phyloP scores from a whole-genome alignment of 37 sponge, comb jelly and placozoan species.

The Spongilla lacustris region DNA sequence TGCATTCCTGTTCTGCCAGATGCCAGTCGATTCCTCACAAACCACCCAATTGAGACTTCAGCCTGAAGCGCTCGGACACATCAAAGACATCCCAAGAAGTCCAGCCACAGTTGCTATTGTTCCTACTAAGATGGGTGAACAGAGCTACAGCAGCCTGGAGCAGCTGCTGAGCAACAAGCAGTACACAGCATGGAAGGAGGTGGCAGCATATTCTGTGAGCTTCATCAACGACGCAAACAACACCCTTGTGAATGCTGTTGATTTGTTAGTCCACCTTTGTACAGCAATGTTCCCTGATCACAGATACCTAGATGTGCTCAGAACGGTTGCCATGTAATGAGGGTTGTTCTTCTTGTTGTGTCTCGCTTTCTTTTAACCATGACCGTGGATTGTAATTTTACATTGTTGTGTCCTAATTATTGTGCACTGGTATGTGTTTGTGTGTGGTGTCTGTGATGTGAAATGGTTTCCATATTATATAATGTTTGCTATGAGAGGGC shows the following conservation, averaged over 20 bases:
- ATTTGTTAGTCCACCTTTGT: constrained; percentile 49
- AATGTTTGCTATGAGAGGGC: too few species aligned
- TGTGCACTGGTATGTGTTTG: too few species aligned
- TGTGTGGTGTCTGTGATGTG: too few species aligned
- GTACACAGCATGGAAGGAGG: constrained; percentile 50
- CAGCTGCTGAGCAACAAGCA: constrained; percentile 61
- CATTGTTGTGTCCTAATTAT: too few species aligned
- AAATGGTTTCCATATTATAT: too few species aligned
- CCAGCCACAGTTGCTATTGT: background rate
- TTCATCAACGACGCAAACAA: constrained; percentile 49
- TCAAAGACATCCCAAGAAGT: constrained; percentile 40
- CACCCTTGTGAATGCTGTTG: constrained; percentile 30
- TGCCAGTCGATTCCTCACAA: constrained; percentile 62
- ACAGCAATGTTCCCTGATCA: constrained; percentile 49
- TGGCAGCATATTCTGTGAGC: constrained; percentile 11
- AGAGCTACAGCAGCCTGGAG: constrained; percentile 42
- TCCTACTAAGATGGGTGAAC: constrained; percentile 72
- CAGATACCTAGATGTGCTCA: constrained; percentile 61
- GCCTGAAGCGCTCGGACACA: constrained; percentile 74
- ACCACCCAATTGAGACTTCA: constrained; percentile 47
- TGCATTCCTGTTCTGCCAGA: constrained; percentile 67
- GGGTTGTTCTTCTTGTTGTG: background rate
- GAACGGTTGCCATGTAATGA: constrained; percentile 17
- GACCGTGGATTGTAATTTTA: background rate
- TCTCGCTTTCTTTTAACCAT: background rate